Conservation (phyloP, 2,113 vertebrate genomes). For the Jaculus jaculus region DNA sequence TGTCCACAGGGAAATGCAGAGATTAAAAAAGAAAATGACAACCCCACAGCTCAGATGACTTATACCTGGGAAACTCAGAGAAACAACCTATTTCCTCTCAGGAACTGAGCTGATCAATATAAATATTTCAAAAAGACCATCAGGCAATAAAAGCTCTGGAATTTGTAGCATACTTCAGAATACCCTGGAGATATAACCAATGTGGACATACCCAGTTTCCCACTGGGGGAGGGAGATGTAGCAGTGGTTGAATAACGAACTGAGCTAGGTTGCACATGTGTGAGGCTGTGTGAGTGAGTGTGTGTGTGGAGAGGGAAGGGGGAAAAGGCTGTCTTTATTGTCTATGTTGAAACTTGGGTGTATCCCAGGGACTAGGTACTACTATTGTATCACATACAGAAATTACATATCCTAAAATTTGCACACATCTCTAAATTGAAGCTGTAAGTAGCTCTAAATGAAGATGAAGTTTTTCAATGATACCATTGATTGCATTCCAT, state of each 20-base stretch:
- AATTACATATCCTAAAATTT: constrained; percentile 29
- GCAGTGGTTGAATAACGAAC: neutral
- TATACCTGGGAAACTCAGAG: constrained; percentile 54
- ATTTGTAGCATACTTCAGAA: constrained; percentile 24
- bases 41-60: constrained; percentile 50
- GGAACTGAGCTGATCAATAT: constrained; percentile 52
- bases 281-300: neutral
- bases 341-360: constrained; percentile 23
- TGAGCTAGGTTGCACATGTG: neutral
- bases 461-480: constrained; percentile 54
- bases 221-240: neutral
- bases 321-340: neutral
- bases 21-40: constrained; percentile 59
- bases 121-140: constrained; percentile 66
- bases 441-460: constrained; percentile 28
- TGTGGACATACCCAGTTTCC: neutral
- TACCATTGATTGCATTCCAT: constrained; percentile 52
- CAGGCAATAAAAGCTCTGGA: constrained; percentile 30
- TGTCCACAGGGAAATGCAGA: constrained; percentile 64
- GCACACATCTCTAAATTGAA: constrained; percentile 23
- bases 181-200: neutral
- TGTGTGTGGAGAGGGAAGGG: neutral
- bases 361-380: constrained; percentile 61
- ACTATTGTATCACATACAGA: constrained; percentile 34
- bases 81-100: constrained; percentile 47